Conservation (phyloP, 2,888 invertebrate genomes). For the Macrophya alboannulata region DNA sequence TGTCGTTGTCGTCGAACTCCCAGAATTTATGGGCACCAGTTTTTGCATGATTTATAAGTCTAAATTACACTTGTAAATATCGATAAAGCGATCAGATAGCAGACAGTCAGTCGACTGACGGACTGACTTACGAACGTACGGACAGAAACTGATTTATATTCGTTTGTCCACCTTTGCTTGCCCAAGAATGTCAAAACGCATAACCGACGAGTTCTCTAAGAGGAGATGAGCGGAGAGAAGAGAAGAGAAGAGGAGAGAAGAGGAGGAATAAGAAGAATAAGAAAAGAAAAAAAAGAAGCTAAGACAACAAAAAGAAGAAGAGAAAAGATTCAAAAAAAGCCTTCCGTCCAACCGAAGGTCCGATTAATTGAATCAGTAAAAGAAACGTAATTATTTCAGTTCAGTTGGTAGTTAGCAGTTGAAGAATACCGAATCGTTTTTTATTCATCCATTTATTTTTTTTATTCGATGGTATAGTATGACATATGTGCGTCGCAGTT, state of each 20-base stretch:
- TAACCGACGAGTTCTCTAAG: slow-evolving; percentile 38
- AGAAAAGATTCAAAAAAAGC: slow-evolving; percentile 1
- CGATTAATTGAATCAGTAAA: slow-evolving; percentile 42
- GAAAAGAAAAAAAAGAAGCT: neutral
- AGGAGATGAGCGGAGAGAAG: neutral
- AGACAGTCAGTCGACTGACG: slow-evolving; percentile 60
- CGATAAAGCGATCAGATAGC: slow-evolving; percentile 71
- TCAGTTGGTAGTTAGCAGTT: slow-evolving; percentile 26
- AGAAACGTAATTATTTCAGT: slow-evolving; percentile 25
- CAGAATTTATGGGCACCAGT: slow-evolving; percentile 66
- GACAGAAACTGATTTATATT: slow-evolving; percentile 50
- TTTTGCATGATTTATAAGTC: slow-evolving; percentile 70
- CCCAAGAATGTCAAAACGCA: slow-evolving; percentile 53
- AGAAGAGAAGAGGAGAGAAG: neutral
- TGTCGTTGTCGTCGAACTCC: slow-evolving; percentile 38
- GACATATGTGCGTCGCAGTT: neutral
- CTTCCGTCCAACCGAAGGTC: slow-evolving; percentile 24
- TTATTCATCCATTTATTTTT: neutral
- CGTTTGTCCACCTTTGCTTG: slow-evolving; percentile 54
- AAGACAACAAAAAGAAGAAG: neutral
- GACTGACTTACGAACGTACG: neutral
- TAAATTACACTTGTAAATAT: slow-evolving; percentile 72
- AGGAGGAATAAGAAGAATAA: neutral
- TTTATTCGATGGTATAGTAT: neutral
- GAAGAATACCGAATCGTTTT: slow-evolving; percentile 17